These are phyloP conservation scores for Mormoops blainvillei DNA, from an alignment of 2,113 vertebrate species.

Conservation along the genomic window DNA sequence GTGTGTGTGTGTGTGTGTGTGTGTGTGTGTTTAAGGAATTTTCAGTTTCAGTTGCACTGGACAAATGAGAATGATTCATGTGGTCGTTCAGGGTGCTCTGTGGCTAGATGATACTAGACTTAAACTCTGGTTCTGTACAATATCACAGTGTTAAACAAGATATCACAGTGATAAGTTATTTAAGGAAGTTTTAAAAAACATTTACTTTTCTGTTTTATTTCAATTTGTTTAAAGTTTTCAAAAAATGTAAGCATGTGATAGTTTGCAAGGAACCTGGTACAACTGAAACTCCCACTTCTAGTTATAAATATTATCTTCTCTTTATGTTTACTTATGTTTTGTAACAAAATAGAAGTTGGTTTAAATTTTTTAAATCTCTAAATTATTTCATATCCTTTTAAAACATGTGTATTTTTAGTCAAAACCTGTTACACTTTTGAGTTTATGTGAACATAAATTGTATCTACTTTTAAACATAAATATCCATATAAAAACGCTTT, in stretches of 20 bases:
- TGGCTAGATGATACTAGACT: slow-evolving; percentile 67
- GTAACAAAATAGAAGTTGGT: slow-evolving; percentile 58
- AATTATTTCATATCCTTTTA: slow-evolving; percentile 56
- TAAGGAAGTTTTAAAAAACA: slow-evolving; percentile 87
- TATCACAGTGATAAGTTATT: slow-evolving; percentile 80
- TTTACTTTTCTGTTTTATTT: slow-evolving; percentile 87
- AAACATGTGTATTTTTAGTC: slow-evolving; percentile 12
- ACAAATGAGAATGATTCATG: slow-evolving; percentile 73
- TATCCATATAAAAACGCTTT: slow-evolving; percentile 48
- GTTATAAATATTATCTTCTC: slow-evolving; percentile 69
- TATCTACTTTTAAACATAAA: slow-evolving; percentile 50
- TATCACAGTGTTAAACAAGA: slow-evolving; percentile 81
- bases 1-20: too few species aligned
- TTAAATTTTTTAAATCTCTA: slow-evolving; percentile 47
- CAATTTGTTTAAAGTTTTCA: slow-evolving; percentile 84
- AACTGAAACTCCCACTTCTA: slow-evolving; percentile 71
- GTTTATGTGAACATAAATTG: slow-evolving; percentile 35
- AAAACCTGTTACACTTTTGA: slow-evolving; percentile 38
- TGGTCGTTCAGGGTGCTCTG: slow-evolving; percentile 29
- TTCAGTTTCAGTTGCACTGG: slow-evolving; percentile 64
- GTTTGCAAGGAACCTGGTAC: slow-evolving; percentile 77
- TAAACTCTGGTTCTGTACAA: slow-evolving; percentile 78
- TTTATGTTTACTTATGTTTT: slow-evolving; percentile 57
- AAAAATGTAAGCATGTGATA: slow-evolving; percentile 83
- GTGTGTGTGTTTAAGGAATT: background rate